A percentile compares a stretch with the other conserved stretches of the same genome.
Evolutionary conservation across 2,797 vertebrate species (phyloP).

Genomic region (Garrulus glandarius): DNA sequence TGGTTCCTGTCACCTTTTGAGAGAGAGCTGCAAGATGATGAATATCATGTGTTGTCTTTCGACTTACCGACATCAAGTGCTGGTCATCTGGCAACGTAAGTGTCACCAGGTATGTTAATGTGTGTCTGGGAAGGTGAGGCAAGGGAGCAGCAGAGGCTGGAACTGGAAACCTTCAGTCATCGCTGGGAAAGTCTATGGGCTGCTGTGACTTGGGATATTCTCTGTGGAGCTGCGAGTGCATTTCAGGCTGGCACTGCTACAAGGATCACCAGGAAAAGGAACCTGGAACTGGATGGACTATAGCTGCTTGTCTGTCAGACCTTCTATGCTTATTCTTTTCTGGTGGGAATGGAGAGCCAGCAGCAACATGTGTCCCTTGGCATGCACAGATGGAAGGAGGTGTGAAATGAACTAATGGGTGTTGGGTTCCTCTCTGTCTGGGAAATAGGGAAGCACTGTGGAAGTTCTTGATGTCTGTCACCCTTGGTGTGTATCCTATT

Average conservation of each 20-base stretch:
- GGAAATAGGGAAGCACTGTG: too few relatives aligned
- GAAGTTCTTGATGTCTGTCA: background rate
- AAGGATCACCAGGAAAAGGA: background rate
- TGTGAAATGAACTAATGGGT: fast-evolving
- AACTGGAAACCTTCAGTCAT: fast-evolving
- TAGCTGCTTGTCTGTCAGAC: background rate
- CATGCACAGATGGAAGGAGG: fast-evolving
- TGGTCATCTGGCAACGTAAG: background rate
- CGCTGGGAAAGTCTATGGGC: fast-evolving
- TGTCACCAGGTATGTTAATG: fast-evolving
- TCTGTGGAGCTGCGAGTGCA: background rate
- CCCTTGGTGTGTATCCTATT: background rate
- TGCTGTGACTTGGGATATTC: background rate
- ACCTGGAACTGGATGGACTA: background rate
- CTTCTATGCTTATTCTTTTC: background rate
- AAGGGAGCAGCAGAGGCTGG: background rate
- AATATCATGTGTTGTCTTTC: background rate
- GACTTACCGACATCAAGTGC: background rate
- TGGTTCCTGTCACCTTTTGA: background rate
- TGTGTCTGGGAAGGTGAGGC: background rate
- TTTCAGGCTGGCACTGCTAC: background rate
- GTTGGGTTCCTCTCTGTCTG: fast-evolving
- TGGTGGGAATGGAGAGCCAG: background rate
- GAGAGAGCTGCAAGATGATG: background rate
- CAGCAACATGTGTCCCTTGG: background rate